Evolutionary conservation across 1,140 invertebrate species (phyloP).

Genomic region (Brachionus plicatilis): DNA sequence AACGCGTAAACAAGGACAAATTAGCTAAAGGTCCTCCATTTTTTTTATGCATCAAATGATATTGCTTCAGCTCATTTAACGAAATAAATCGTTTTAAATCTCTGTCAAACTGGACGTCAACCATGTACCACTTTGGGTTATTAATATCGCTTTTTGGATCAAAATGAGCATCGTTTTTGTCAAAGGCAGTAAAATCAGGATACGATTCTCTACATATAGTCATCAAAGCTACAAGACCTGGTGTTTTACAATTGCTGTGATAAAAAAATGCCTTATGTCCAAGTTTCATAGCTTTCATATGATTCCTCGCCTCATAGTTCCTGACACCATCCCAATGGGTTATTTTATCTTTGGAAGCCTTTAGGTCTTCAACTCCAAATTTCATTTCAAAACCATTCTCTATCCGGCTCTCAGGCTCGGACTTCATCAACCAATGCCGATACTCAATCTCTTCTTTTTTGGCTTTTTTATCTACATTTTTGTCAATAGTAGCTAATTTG

Average conservation of each 20-base stretch:
- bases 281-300: slow-evolving; percentile 51
- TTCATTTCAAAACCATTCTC: slow-evolving; percentile 52
- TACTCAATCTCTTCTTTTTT: neutral
- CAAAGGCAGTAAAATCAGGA: slow-evolving; percentile 53
- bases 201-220: slow-evolving; percentile 49
- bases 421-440: slow-evolving; percentile 51
- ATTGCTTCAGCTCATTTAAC: slow-evolving; percentile 49
- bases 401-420: slow-evolving; percentile 49
- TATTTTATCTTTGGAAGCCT: slow-evolving; percentile 48
- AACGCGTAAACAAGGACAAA: slow-evolving; percentile 48
- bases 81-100: slow-evolving; percentile 50
- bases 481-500: neutral
- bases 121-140: slow-evolving; percentile 52
- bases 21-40: slow-evolving; percentile 48
- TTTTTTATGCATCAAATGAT: slow-evolving; percentile 48
- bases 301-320: slow-evolving; percentile 54
- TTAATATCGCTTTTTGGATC: slow-evolving; percentile 46
- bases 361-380: slow-evolving; percentile 54
- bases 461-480: neutral
- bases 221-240: slow-evolving; percentile 52
- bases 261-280: slow-evolving; percentile 53
- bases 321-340: slow-evolving; percentile 54
- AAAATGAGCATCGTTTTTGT: slow-evolving; percentile 49
- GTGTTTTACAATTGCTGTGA: slow-evolving; percentile 53
- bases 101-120: slow-evolving; percentile 50